phyloP scores from a whole-genome alignment of 2,113 vertebrate species.

The Cairina moschata region DNA sequence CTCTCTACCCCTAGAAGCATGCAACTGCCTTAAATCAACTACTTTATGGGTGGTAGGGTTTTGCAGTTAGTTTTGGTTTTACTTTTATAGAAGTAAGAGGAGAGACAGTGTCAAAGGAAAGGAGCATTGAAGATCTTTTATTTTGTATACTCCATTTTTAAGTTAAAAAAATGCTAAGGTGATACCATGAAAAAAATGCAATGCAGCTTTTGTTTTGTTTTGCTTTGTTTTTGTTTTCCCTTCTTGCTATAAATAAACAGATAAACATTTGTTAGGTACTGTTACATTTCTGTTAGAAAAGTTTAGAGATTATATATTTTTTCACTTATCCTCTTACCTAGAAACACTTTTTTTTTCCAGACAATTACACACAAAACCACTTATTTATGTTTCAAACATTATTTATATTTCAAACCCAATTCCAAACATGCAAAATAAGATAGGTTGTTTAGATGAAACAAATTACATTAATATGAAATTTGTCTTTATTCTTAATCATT shows the following conservation, averaged over 20 bases:
- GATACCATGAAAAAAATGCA: neutral
- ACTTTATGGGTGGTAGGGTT: neutral
- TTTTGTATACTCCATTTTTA: neutral
- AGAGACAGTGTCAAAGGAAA: conserved; percentile 17
- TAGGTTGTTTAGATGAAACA: neutral
- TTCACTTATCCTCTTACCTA: neutral
- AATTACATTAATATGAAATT: neutral
- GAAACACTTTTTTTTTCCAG: neutral
- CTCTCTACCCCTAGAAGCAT: neutral
- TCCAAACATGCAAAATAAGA: neutral
- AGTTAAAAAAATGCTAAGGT: neutral
- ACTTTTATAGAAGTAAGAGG: neutral
- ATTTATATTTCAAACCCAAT: neutral
- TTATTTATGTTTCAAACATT: neutral
- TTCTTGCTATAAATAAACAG: neutral
- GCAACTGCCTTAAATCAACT: conserved; percentile 46
- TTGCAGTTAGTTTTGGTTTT: conserved; percentile 14
- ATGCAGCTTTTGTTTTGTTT: neutral
- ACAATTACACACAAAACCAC: neutral
- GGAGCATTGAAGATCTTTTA: neutral
- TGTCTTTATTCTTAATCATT: neutral
- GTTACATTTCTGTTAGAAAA: neutral
- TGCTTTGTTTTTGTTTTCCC: accelerated
- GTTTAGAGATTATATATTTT: neutral
- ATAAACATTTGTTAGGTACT: neutral